A percentile compares a stretch with the other conserved stretches of the same genome.
phyloP scores from a whole-genome alignment of 2,888 invertebrate genomes.

The Leptarthrus brevirostris region DNA sequence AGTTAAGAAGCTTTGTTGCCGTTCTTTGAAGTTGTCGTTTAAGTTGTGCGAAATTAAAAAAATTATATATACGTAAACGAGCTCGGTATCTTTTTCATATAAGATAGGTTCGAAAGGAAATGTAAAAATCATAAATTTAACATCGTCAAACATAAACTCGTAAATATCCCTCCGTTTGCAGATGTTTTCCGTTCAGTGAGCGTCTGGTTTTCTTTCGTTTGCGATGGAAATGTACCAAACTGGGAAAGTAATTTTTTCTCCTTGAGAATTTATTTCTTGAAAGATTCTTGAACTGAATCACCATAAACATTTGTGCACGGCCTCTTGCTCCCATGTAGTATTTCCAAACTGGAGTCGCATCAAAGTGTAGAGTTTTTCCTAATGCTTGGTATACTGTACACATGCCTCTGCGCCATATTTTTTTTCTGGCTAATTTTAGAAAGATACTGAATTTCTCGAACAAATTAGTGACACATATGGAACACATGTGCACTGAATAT shows the following conservation, averaged over 20 bases:
- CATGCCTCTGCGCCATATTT: conserved; percentile 1
- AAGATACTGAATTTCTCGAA: conserved; percentile 22
- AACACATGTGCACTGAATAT: conserved; percentile 30
- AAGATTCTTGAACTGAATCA: not conserved
- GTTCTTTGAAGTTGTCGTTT: too few relatives aligned
- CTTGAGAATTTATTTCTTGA: not conserved
- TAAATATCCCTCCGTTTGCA: not conserved
- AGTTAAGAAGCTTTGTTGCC: too few relatives aligned
- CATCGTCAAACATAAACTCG: not conserved
- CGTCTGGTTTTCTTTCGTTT: not conserved
- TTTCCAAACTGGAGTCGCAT: not conserved
- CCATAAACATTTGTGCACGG: not conserved
- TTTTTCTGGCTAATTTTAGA: conserved; percentile 36
- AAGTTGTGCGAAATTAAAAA: too few relatives aligned
- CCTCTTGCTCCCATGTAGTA: not conserved
- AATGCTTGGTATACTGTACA: too few relatives aligned
- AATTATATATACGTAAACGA: too few relatives aligned
- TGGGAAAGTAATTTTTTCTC: not conserved
- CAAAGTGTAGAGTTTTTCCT: not conserved
- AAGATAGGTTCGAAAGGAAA: not conserved
- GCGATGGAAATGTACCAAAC: not conserved
- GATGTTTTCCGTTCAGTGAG: not conserved
- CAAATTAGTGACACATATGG: conserved; percentile 45
- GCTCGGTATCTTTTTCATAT: not conserved
- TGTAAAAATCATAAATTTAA: not conserved